These are phyloP conservation scores for Cephus runcator DNA, from an alignment of 2,888 invertebrate species.

Conservation along the genomic window DNA sequence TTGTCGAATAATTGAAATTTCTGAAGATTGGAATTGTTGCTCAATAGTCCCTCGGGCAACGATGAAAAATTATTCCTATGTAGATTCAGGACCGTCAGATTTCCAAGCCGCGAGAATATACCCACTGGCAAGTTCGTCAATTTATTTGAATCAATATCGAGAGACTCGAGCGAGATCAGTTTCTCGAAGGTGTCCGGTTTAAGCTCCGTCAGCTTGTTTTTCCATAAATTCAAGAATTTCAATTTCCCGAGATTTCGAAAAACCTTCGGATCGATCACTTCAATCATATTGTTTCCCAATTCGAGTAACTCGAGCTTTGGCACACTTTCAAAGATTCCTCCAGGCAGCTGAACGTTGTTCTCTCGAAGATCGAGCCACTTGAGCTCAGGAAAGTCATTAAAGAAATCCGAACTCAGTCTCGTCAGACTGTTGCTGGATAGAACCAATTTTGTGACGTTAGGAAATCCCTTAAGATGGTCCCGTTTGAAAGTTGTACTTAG, in stretches of 20 bases:
- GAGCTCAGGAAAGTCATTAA: constrained; percentile 72
- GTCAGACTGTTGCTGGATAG: constrained; percentile 73
- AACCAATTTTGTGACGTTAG: constrained; percentile 68
- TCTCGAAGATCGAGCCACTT: constrained; percentile 71
- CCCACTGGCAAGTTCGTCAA: constrained; percentile 72
- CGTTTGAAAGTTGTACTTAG: constrained; percentile 63
- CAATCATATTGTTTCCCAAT: constrained; percentile 75
- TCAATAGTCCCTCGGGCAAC: constrained; percentile 73
- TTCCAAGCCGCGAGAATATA: constrained; percentile 72
- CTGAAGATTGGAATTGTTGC: constrained; percentile 68
- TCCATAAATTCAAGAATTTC: constrained; percentile 74
- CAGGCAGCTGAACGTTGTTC: constrained; percentile 30
- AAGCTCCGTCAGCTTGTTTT: constrained; percentile 75
- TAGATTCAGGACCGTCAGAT: constrained; percentile 74
- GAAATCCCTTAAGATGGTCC: constrained; percentile 71
- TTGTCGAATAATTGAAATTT: constrained; percentile 62
- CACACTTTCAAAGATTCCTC: constrained; percentile 41
- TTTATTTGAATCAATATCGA: constrained; percentile 77
- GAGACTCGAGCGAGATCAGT: constrained; percentile 71
- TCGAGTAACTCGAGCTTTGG: constrained; percentile 71
- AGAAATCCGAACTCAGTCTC: constrained; percentile 72
- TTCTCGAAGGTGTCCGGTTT: constrained; percentile 73
- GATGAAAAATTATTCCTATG: constrained; percentile 74
- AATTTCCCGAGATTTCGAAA: constrained; percentile 74
- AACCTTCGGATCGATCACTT: constrained; percentile 70